Evolutionary conservation across 2,797 vertebrate genomes (phyloP).

Genomic region (Micromesistius poutassou): DNA sequence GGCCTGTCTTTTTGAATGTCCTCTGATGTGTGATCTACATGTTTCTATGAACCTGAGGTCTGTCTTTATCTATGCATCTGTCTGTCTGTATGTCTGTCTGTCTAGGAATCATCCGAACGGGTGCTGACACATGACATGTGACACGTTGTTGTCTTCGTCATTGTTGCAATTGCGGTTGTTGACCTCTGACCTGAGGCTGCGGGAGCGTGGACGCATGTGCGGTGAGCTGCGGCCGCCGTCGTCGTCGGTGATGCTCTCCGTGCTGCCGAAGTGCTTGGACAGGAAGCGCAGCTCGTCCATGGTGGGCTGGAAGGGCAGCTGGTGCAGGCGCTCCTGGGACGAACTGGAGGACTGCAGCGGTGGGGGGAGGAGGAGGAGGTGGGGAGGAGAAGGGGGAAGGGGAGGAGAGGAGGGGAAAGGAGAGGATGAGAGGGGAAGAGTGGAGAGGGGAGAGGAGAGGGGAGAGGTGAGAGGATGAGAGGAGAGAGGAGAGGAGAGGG

Average conservation of each 20-base stretch:
- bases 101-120: no score
- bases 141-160: no score
- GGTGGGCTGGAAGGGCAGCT: slow-evolving; percentile 91
- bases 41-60: no score
- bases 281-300: slow-evolving; percentile 92
- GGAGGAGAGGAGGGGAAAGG: background rate
- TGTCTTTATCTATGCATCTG: no score
- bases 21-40: no score
- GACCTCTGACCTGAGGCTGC: slow-evolving; percentile 84
- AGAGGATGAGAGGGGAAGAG: background rate
- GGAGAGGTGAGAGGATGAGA: slow-evolving; percentile 11
- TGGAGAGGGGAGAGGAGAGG: slow-evolving; percentile 12
- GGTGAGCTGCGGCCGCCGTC: slow-evolving; percentile 85
- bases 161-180: no score
- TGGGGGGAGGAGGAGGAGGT: background rate
- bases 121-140: no score
- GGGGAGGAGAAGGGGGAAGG: background rate
- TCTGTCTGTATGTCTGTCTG: no score
- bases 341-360: slow-evolving; percentile 73
- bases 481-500: slow-evolving; percentile 36
- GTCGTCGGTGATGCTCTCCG: slow-evolving; percentile 90
- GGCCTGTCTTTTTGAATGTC: no score
- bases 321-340: slow-evolving; percentile 90
- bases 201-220: slow-evolving; percentile 83
- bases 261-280: slow-evolving; percentile 93